Evolutionary conservation across 2,888 invertebrate genomes (phyloP), one percentile per base, ranked within the genome.

Genomic region (Rotaria sp.): DNA sequence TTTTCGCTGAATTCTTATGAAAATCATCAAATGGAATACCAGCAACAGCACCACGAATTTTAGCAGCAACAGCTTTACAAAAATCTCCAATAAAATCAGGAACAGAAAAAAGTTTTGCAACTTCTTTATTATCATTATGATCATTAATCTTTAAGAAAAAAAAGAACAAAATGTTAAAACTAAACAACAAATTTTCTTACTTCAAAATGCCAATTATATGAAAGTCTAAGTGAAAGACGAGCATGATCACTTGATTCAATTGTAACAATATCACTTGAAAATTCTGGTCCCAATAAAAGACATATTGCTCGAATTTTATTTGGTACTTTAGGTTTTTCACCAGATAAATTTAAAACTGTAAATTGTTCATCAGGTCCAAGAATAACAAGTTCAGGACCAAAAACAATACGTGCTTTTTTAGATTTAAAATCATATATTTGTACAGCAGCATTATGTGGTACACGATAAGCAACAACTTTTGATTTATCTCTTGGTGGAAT

Each of bases 301-400:
- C 92, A 92, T 35, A 92, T 89, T 21, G 91, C 89, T 87, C 92
- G 91, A 88, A 92, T 92, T 85, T 90, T 89, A 88, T 92, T 92
- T 7, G 91, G 92, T 86, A 91, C 90, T 89, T 92, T 92, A 18
- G 92, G 92, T 88, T 92, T 92, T 11, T 92, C 92, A 26, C 92
- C 92, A 15, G 92, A 92, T 85, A 92, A 88, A 87, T 91, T 90
- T 38, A 92, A 89, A 88, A 92, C 91, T 0, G 92, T 92, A 88
- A 92, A 92, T 89, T 92, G 92, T 87, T 92, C 92, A 88, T 92
- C 92, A 7, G 92, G 92, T 8, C 90, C 90, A 52, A 92, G 88
- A 92, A 92, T 92, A 26, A 92, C 92, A 87, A 92, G 89, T 87
- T 92, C 92, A n/a, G 92, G 92, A 8, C 92, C 92, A 89, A 92